Percentiles rank a stretch among this genome's conserved stretches.
Conservation (phyloP, 2,113 vertebrate genomes). For the Siniperca knerii region DNA sequence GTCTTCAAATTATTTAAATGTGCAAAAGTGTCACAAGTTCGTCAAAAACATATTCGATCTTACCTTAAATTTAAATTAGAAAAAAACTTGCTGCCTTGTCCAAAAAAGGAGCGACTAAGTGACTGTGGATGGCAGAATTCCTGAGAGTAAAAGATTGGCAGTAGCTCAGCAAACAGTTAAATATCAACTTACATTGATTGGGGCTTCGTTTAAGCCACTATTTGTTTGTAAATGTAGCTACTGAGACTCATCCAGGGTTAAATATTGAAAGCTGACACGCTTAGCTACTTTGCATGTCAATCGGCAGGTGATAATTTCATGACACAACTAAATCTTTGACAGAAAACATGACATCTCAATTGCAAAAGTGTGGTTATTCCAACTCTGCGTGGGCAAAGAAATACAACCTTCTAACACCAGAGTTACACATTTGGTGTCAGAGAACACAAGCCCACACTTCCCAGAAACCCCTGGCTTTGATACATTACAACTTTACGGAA, state of each 20-base stretch:
- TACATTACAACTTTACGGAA: not conserved
- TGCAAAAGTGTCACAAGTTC: not conserved
- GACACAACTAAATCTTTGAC: slow-evolving; percentile 14
- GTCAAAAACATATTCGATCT: slow-evolving; percentile 34
- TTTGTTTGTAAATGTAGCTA: slow-evolving; percentile 78
- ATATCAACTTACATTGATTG: slow-evolving; percentile 87
- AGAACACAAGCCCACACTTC: slow-evolving; percentile 41
- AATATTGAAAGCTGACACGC: slow-evolving; percentile 53
- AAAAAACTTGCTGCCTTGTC: slow-evolving; percentile 74
- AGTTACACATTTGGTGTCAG: slow-evolving; percentile 10
- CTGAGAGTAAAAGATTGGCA: slow-evolving; percentile 78
- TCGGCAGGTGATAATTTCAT: slow-evolving; percentile 12
- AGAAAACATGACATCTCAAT: slow-evolving; percentile 15
- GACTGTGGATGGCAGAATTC: slow-evolving; percentile 71
- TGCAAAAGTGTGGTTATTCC: slow-evolving; percentile 36
- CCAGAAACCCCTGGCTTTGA: slow-evolving; percentile 35
- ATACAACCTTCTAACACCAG: not conserved
- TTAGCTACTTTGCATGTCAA: slow-evolving; percentile 33
- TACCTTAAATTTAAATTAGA: slow-evolving; percentile 80
- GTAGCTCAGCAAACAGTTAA: slow-evolving; percentile 81
- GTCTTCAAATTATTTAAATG: not conserved
- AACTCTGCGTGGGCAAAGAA: slow-evolving; percentile 36
- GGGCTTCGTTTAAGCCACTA: slow-evolving; percentile 76
- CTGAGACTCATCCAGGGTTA: slow-evolving; percentile 64
- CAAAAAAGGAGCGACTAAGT: slow-evolving; percentile 77